Conservation (phyloP, 2,888 invertebrate genomes). For the Nebria brevicollis region DNA sequence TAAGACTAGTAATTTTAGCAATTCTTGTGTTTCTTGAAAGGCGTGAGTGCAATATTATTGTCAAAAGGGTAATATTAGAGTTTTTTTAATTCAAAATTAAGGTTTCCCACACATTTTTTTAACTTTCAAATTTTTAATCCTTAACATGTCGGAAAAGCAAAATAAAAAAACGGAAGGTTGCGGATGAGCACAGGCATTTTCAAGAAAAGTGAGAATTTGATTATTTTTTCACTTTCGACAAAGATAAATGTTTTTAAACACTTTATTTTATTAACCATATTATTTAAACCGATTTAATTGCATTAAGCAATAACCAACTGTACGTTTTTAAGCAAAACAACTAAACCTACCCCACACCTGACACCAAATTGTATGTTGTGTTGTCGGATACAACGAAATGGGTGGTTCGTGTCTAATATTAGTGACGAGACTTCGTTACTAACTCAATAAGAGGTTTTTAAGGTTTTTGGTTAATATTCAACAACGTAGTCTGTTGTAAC, state of each 20-base stretch:
- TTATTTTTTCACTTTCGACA: constrained; percentile 19
- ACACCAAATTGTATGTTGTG: too few relatives aligned
- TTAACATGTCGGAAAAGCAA: constrained; percentile 45
- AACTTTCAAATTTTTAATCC: constrained; percentile 35
- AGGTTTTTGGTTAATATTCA: too few relatives aligned
- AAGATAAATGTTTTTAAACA: neutral
- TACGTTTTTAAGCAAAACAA: too few relatives aligned
- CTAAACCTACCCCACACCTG: too few relatives aligned
- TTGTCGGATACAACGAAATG: too few relatives aligned
- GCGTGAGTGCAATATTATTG: constrained; percentile 33
- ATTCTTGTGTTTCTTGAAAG: constrained; percentile 19
- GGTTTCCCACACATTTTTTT: constrained; percentile 12
- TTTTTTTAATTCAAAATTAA: constrained; percentile 26
- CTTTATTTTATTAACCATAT: too few relatives aligned
- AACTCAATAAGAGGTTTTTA: too few relatives aligned
- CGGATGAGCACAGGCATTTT: constrained; percentile 17
- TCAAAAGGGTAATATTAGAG: constrained; percentile 29
- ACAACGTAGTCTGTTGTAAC: too few relatives aligned
- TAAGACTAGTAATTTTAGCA: constrained; percentile 17
- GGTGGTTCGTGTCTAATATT: too few relatives aligned
- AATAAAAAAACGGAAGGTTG: constrained; percentile 46
- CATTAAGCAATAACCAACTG: too few relatives aligned
- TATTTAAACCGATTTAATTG: too few relatives aligned
- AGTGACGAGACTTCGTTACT: too few relatives aligned
- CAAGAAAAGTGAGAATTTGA: constrained; percentile 10